These are phyloP conservation scores for Brachionus paranguensis DNA, from an alignment of 1,140 invertebrate species.

Conservation along the genomic window DNA sequence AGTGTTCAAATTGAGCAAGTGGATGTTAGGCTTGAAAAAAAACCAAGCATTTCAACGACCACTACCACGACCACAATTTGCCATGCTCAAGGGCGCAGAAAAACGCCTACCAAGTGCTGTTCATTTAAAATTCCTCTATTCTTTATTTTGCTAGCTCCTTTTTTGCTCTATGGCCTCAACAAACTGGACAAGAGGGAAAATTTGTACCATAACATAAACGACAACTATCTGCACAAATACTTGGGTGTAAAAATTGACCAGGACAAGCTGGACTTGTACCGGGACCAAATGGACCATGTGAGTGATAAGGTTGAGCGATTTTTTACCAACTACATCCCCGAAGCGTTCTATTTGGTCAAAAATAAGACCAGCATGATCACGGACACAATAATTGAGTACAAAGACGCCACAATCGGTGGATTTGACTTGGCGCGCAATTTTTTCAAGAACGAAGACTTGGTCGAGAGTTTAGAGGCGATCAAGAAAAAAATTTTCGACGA, in stretches of 20 bases:
- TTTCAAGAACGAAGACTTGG: not conserved
- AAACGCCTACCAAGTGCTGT: not conserved
- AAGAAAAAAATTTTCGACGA: not conserved
- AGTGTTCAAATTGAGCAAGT: not conserved
- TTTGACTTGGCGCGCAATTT: not conserved
- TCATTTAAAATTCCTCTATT: not conserved
- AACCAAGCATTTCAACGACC: not conserved
- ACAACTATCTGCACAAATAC: constrained; percentile 11
- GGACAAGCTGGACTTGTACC: not conserved
- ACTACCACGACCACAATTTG: not conserved
- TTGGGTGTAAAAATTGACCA: not conserved
- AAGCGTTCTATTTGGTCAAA: not conserved
- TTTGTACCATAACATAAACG: not conserved
- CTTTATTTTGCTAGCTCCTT: not conserved
- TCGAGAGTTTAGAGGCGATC: not conserved
- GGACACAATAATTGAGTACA: constrained; percentile 11
- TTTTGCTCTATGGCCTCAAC: constrained; percentile 2
- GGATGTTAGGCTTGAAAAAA: not conserved
- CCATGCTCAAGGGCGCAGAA: not conserved
- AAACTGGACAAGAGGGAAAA: not conserved
- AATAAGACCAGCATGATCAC: not conserved
- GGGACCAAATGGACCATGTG: not conserved
- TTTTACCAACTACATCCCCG: not conserved
- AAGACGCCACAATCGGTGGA: not conserved
- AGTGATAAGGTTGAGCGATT: not conserved